Percentiles rank a stretch among this genome's conserved stretches.
Evolutionary conservation across 2,888 invertebrate genomes (phyloP).

Genomic region (Tanypteryx hageni): DNA sequence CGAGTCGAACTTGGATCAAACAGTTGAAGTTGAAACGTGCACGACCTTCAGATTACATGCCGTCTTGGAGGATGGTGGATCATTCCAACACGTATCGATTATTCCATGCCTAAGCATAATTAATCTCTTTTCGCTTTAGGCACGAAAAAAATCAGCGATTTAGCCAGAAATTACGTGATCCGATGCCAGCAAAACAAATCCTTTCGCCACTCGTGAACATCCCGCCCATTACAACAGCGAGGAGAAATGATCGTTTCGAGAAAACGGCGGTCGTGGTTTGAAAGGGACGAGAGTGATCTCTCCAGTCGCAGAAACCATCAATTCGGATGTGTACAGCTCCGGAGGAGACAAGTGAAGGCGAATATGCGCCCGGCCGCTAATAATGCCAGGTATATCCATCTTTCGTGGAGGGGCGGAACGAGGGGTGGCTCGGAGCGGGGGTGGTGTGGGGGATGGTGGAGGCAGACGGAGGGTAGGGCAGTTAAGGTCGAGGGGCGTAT

Average conservation of each 20-base stretch:
- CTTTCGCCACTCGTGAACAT: too few relatives aligned
- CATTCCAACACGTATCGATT: too few relatives aligned
- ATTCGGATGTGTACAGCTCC: background rate
- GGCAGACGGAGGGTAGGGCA: too few relatives aligned
- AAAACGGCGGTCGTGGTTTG: conserved; percentile 5
- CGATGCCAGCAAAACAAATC: conserved; percentile 1
- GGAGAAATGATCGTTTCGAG: background rate
- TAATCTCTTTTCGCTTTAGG: background rate
- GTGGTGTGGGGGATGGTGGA: background rate
- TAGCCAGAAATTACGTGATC: conserved; percentile 8
- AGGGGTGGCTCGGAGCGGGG: background rate
- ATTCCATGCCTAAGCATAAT: background rate
- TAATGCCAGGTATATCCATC: background rate
- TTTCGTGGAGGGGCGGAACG: background rate
- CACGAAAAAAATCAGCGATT: background rate
- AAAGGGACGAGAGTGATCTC: background rate
- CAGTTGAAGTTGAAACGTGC: too few relatives aligned
- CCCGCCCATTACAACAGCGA: too few relatives aligned
- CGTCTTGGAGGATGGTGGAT: too few relatives aligned
- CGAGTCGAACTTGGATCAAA: too few relatives aligned
- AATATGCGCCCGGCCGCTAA: background rate
- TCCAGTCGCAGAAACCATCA: background rate
- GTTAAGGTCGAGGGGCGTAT: background rate
- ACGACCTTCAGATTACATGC: too few relatives aligned
- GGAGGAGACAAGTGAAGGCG: background rate